A percentile compares a stretch with the other conserved stretches of the same genome.
These are phyloP conservation scores for Progne subis DNA, from an alignment of 2,113 vertebrate genomes.

Conservation along the genomic window DNA sequence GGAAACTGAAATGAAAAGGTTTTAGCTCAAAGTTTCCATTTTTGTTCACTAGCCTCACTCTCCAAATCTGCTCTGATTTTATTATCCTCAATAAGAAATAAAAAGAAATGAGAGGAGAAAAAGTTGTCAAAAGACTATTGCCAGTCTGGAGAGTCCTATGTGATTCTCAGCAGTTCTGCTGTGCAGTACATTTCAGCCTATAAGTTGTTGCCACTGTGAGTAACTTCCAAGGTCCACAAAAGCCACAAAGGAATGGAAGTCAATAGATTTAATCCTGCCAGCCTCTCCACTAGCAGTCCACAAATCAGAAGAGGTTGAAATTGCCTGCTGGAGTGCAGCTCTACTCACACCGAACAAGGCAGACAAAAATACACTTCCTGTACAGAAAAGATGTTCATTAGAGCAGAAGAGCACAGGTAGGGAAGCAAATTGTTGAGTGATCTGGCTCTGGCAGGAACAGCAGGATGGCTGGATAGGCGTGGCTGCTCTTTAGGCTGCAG, in stretches of 20 bases:
- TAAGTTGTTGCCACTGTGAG: background rate
- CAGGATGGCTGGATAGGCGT: background rate
- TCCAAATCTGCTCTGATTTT: background rate
- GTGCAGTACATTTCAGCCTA: background rate
- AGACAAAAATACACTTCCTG: conserved; percentile 15
- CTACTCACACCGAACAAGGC: background rate
- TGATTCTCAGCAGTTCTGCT: background rate
- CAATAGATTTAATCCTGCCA: background rate
- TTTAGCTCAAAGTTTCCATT: background rate
- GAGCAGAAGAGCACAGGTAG: background rate
- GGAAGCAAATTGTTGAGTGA: background rate
- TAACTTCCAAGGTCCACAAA: background rate
- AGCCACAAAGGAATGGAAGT: background rate
- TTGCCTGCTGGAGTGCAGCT: background rate
- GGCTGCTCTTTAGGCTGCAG: background rate
- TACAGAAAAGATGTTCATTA: background rate
- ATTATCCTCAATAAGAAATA: background rate
- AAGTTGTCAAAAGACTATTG: background rate
- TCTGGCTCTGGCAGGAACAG: background rate
- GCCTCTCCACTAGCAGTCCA: background rate
- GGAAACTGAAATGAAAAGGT: background rate
- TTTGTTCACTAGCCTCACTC: background rate
- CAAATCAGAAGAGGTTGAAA: background rate
- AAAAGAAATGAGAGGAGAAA: background rate
- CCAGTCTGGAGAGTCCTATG: background rate